Conservation (phyloP, 2,797 vertebrate species). For the Rhinichthys osculus region DNA sequence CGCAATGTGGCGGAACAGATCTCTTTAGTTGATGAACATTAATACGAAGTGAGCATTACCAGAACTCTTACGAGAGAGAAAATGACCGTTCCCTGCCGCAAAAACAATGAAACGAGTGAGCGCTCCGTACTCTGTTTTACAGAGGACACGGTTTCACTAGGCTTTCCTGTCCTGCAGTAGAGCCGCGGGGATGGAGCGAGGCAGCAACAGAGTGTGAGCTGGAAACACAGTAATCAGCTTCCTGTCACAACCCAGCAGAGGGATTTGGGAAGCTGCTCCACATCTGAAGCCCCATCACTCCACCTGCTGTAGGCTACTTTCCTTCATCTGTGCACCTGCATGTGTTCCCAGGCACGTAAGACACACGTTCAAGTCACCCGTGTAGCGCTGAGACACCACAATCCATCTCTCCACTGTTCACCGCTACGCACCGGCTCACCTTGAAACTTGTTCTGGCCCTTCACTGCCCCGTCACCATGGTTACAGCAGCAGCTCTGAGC, state of each 20-base stretch:
- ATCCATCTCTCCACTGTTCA: conserved; percentile 41
- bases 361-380: not conserved
- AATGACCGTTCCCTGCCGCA: conserved; percentile 20
- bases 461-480: conserved; percentile 38
- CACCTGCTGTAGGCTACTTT: not conserved
- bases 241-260: conserved; percentile 28
- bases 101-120: conserved; percentile 2
- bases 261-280: conserved; percentile 7
- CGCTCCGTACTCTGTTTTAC: not conserved
- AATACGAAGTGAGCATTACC: not conserved
- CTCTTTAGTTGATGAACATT: not conserved
- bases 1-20: not conserved
- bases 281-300: conserved; percentile 14
- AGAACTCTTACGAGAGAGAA: not conserved
- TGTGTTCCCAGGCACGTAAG: conserved; percentile 19
- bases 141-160: conserved; percentile 24
- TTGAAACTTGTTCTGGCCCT: conserved; percentile 43
- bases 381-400: not conserved
- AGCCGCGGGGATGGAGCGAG: conserved; percentile 13
- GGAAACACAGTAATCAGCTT: conserved; percentile 34
- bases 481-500: conserved; percentile 24
- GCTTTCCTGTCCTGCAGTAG: not conserved
- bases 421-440: conserved; percentile 35
- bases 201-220: conserved; percentile 8
- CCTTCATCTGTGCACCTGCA: conserved; percentile 10